A percentile compares a stretch with the other conserved stretches of the same genome.
Evolutionary conservation across 2,797 vertebrate species (phyloP).

Genomic region (Helostoma temminkii): DNA sequence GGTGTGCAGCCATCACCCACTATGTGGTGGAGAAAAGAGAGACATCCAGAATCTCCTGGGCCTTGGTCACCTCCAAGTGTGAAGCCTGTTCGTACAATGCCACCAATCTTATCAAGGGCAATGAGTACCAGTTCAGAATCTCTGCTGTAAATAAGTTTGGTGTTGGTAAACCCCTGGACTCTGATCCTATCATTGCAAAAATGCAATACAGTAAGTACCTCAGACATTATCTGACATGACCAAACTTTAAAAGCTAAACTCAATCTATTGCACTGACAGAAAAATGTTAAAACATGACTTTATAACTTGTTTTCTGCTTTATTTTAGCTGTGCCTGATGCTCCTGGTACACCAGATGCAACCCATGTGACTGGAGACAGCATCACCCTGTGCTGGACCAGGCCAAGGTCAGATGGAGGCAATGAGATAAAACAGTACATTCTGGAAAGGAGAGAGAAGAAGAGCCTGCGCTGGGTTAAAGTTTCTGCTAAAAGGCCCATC

Average conservation of each 20-base stretch:
- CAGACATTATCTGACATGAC: neutral
- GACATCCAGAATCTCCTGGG: conserved; percentile 97
- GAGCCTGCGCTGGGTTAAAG: conserved; percentile 96
- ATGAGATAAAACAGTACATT: conserved; percentile 97
- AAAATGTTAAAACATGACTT: neutral
- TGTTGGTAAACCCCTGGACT: conserved; percentile 93
- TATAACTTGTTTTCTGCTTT: conserved; percentile 13
- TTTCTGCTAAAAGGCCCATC: conserved; percentile 95
- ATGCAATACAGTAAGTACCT: conserved; percentile 96
- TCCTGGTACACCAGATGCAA: conserved; percentile 94
- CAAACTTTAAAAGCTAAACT: neutral
- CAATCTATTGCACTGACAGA: neutral
- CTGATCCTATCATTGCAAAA: conserved; percentile 91
- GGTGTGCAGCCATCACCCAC: conserved; percentile 91
- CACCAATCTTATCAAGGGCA: conserved; percentile 95
- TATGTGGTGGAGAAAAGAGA: conserved; percentile 98
- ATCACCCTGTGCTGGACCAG: conserved; percentile 95
- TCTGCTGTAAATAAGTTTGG: conserved; percentile 98
- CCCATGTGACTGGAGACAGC: conserved; percentile 93
- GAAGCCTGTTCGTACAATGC: conserved; percentile 94
- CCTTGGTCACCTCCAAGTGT: conserved; percentile 92
- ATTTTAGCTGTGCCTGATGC: conserved; percentile 93
- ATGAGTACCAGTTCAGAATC: conserved; percentile 98
- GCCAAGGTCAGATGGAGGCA: conserved; percentile 94
- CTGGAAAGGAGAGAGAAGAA: conserved; percentile 99